These are phyloP conservation scores for Orthosia cruda DNA, from an alignment of 2,888 invertebrate species.

Conservation along the genomic window DNA sequence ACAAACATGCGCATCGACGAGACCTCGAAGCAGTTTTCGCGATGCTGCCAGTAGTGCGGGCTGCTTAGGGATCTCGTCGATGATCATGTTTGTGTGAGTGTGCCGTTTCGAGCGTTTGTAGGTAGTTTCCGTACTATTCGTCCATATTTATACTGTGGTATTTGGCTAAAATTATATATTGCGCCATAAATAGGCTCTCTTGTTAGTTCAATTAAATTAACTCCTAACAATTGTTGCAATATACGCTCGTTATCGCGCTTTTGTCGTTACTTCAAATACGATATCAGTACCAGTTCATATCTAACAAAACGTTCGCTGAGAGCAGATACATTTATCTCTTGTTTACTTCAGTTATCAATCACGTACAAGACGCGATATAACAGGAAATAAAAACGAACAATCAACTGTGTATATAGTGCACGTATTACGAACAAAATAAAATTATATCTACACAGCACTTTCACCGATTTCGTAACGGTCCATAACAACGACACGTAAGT, in stretches of 20 bases:
- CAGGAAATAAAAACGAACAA: slow-evolving; percentile 32
- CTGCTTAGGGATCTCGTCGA: too few species aligned
- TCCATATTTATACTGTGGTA: too few species aligned
- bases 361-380: slow-evolving; percentile 28
- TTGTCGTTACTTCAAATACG: slow-evolving; percentile 20
- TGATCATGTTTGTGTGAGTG: too few species aligned
- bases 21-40: too few species aligned
- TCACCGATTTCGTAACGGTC: slow-evolving; percentile 54
- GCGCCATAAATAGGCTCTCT: not conserved
- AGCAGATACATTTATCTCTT: slow-evolving; percentile 49
- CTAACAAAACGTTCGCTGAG: slow-evolving; percentile 18
- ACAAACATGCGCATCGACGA: too few species aligned
- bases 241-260: slow-evolving; percentile 36
- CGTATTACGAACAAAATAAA: slow-evolving; percentile 43
- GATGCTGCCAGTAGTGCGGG: too few species aligned
- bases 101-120: too few species aligned
- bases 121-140: too few species aligned
- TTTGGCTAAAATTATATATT: not conserved
- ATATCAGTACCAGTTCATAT: slow-evolving; percentile 24
- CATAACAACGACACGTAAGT: slow-evolving; percentile 57
- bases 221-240: not conserved
- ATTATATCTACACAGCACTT: slow-evolving; percentile 58
- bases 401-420: slow-evolving; percentile 36
- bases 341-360: slow-evolving; percentile 56
- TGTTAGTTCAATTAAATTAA: not conserved